Evolutionary conservation across 2,888 invertebrate genomes (phyloP), one percentile per base, ranked within the genome.

Genomic region (Heliconius ethilla): DNA sequence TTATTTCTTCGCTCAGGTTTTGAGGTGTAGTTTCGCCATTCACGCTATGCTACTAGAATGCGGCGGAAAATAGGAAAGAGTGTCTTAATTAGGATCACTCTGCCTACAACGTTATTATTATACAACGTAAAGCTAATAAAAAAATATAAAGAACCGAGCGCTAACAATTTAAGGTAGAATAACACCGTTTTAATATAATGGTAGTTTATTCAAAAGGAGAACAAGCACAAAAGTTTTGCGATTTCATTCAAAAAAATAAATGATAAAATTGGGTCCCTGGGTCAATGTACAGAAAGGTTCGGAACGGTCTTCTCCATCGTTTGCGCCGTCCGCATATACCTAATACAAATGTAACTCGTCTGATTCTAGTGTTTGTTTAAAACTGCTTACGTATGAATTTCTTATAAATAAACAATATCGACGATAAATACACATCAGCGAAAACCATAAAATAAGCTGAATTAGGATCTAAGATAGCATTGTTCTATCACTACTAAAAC

Each of bases 331-430:
- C 33, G 74, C 75, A 75, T 70, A 70, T 78, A 29, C 27, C 27
- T 27, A 76, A 76, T 63, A 73, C 51, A 65, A 77, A 40, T 72
- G 25, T 67, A 73, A 40, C 78, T 73, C 75, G 77, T 66, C 67
- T 65, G 45, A 75, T 75, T 78, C 67, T 76, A 27, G 27, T 27
- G 27, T 27, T 27, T 27, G 27, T 27, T 27, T 27, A 27, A 27
- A 27, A 27, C 27, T 27, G 27, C 27, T 27, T 27, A 27, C 27
- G 27, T 27, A 27, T 27, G 27, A 27, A 27, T 27, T 27, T 27
- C 27, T 27, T 79, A 72, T 78, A 76, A 76, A 70, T 76, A 78
- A 76, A 80, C 72, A 75, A n/a, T 51, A 55, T 59, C 59, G 29
- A 40, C 65, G 55, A 70, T 59, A 62, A 78, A 80, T 37, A 76